Percentiles rank a stretch among this genome's conserved stretches.
Evolutionary conservation across 2,888 invertebrate genomes (phyloP).

Genomic region (Folsomia candida): DNA sequence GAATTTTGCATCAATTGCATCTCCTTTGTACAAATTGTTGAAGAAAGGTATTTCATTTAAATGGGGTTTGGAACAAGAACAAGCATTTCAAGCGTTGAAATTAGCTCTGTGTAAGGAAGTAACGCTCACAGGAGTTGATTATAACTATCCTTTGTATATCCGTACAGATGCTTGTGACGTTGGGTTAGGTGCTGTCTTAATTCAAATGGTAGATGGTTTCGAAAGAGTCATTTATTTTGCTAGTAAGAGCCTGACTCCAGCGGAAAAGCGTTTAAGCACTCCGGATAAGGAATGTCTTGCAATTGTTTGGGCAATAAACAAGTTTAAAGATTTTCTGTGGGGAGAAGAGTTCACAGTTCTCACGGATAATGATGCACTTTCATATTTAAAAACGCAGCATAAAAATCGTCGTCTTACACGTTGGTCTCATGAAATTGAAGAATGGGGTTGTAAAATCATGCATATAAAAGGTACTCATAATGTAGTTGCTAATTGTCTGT

Average conservation of each 20-base stretch:
- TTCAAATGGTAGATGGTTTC: constrained; percentile 17
- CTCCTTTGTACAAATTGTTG: constrained; percentile 40
- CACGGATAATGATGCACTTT: not conserved
- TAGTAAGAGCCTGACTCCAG: constrained; percentile 21
- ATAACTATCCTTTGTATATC: constrained; percentile 24
- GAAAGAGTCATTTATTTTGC: too few relatives aligned
- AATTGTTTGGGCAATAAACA: too few relatives aligned
- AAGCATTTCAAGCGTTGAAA: constrained; percentile 32
- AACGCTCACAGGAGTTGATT: constrained; percentile 22
- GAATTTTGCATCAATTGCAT: constrained; percentile 42
- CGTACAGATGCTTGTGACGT: constrained; percentile 29
- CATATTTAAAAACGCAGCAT: not conserved
- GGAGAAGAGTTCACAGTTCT: too few relatives aligned
- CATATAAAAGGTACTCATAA: not conserved
- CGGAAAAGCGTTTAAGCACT: constrained; percentile 14
- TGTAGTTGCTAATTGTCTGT: not conserved
- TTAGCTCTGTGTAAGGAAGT: constrained; percentile 10
- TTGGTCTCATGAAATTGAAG: not conserved
- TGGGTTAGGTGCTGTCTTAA: constrained; percentile 31
- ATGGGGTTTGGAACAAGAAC: constrained; percentile 27
- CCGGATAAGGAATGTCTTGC: too few relatives aligned
- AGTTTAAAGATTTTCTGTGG: too few relatives aligned
- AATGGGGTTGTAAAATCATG: not conserved
- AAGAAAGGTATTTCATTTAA: constrained; percentile 11
- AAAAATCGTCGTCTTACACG: not conserved